Evolutionary conservation across 2,888 invertebrate species (phyloP).

Genomic region (Herminia tarsipennalis): DNA sequence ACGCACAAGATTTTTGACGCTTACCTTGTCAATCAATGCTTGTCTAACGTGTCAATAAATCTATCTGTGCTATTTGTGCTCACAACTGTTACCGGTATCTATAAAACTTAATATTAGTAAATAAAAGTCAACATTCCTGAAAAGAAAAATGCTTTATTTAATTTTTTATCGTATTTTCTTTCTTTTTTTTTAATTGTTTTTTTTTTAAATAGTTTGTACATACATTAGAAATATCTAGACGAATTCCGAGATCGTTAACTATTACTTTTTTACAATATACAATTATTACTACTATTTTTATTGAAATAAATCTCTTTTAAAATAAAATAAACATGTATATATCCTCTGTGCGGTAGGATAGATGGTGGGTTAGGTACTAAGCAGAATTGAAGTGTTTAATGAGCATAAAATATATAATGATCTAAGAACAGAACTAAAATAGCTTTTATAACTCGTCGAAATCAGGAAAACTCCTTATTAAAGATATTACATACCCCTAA

Average conservation of each 20-base stretch:
- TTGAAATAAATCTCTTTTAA: constrained; percentile 48
- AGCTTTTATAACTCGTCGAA: no score
- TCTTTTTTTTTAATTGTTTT: constrained; percentile 6
- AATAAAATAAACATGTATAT: constrained; percentile 57
- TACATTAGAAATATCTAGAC: constrained; percentile 12
- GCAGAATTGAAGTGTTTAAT: constrained; percentile 12
- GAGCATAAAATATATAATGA: constrained; percentile 18
- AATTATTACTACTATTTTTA: constrained; percentile 21
- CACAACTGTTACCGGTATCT: no score
- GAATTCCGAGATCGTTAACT: constrained; percentile 26
- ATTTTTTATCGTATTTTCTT: constrained; percentile 49
- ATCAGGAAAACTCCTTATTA: no score
- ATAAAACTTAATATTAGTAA: constrained; percentile 34
- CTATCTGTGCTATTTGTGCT: no score
- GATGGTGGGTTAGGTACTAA: constrained; percentile 61
- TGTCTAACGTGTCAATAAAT: no score
- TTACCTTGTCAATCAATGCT: no score
- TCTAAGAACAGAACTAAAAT: constrained; percentile 13
- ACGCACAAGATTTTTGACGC: no score
- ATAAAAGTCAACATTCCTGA: constrained; percentile 66
- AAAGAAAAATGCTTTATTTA: constrained; percentile 66
- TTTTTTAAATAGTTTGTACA: constrained; percentile 11
- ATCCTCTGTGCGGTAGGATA: constrained; percentile 68
- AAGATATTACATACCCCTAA: no score
- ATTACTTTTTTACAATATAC: no score